Base-by-base conservation (phyloP, 2,888 invertebrate genomes). In the Maniola hyperantus region DNA sequence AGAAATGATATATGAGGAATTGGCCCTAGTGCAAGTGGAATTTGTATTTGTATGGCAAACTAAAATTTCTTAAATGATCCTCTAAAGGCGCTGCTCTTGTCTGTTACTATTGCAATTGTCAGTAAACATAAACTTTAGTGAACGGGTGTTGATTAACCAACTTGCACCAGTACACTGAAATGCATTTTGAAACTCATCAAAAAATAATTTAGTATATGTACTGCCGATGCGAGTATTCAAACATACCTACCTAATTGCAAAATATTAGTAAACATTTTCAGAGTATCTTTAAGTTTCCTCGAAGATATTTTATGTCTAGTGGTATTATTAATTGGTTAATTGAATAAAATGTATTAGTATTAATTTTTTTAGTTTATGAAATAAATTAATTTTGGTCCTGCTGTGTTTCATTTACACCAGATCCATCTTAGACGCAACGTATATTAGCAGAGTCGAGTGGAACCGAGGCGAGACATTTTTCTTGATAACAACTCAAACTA, bases 341-440 rank as follows among this genome's bases (percentile, higher is more conserved):
- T 44, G 48, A 67, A 59, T 58, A 50, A n/a, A n/a, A 58, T 15
- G 57, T 64, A 61, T 64, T 65, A 60, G 57, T 68, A 67, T 70
- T 67, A 69, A 72, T 66, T 59, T 65, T n/a, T 65, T 70, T 58
- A 80, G 67, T 26, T 48, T 26, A 51, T 11, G 70, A 54, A 88
- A 90, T 91, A 91, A 91, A 91, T 79, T 74, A 75, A 79, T 90
- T 72, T 82, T 87, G 83, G 77, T 83, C 89, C 87, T 85, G 89
- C 88, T 88, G 87, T 84, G 84, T 91, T 90, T 91, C 73, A 72
- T 87, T 79, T 69, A 60, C 64, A 60, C 65, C 71, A 72, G 58
- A 53, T 55, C 18, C 2, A 42, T 42, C 26, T 33, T 39, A 39
- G 10, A 10, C 10, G 11, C 39, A 39, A 39, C 4, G 10, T 6